A percentile compares a stretch with the other conserved stretches of the same genome.
Conservation (phyloP, 1,140 invertebrate genomes). For the Formica selysi region DNA sequence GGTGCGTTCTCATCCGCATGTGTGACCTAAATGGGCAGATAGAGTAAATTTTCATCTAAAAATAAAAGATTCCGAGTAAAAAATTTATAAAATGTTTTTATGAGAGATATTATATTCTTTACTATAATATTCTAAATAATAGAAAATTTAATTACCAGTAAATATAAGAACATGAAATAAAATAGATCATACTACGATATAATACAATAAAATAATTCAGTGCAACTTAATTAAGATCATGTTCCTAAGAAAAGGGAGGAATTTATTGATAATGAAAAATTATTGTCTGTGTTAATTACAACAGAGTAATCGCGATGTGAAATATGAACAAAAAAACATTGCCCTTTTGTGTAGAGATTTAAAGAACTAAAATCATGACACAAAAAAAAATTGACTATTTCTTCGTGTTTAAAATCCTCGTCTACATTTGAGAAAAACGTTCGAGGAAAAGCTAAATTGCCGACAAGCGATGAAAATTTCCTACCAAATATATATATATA, state of each 20-base stretch:
- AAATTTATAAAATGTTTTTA: slow-evolving; percentile 30
- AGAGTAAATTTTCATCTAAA: slow-evolving; percentile 43
- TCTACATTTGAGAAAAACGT: neutral
- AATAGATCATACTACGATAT: neutral
- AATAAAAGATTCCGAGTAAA: slow-evolving; percentile 28
- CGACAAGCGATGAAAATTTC: slow-evolving; percentile 5
- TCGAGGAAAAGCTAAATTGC: slow-evolving; percentile 39
- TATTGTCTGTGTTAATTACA: neutral
- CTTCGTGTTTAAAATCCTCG: slow-evolving; percentile 31
- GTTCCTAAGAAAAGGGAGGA: too few species aligned
- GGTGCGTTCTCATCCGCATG: slow-evolving; percentile 5
- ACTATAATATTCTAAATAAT: neutral
- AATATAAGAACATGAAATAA: neutral
- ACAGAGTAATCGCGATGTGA: neutral
- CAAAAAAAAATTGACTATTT: neutral
- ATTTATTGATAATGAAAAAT: neutral
- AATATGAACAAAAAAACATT: slow-evolving; percentile 33
- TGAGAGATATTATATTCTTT: neutral
- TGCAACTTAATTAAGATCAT: too few species aligned
- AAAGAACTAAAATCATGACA: slow-evolving; percentile 45
- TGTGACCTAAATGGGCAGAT: slow-evolving; percentile 36
- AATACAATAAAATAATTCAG: neutral
- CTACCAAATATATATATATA: slow-evolving; percentile 6
- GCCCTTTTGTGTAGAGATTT: slow-evolving; percentile 39
- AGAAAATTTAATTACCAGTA: neutral